Evolutionary conservation across 1,140 invertebrate species (phyloP), one percentile per base, ranked within the genome.

Genomic region (Ylistrum balloti): DNA sequence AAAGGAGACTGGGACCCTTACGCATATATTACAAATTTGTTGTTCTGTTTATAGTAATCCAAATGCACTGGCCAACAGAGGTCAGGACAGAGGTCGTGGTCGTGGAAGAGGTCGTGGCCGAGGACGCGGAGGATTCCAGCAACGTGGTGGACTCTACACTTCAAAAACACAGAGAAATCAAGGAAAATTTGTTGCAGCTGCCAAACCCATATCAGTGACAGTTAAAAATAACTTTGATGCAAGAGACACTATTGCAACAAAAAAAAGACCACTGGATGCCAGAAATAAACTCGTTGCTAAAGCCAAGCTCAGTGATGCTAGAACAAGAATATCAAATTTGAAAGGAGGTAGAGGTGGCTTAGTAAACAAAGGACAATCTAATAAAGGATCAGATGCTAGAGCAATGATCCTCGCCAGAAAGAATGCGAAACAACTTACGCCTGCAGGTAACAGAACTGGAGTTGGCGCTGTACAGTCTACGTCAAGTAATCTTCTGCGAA

Each of bases 261-360:
- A 34, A 33, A 88, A 91, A 28, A 85, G 45, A 28, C 90, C 87
- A 35, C 7, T 33, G 87, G 94, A 94, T 93, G 94, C 94, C 13
- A 35, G 94, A 35, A 92, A 93, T 33, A 92, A 91, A 91, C 85
- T 94, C 15, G 85, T 74, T 17, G 87, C 86, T 45, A 93, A 93
- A 86, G 74, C 38, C 9, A 93, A 94, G 86, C 90, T 86, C 15
- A n/a, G 88, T 10, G 98, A 98, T 96, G 98, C 97, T 22, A 96
- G 98, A 0, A 96, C 97, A 74, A 97, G 97, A 95, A 97, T 98
- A 86, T 97, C 97, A 90, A 97, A 97, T 90, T 97, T 97, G 92
- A 97, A 97, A 93, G 96, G 97, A 86, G 38, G 88, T 28, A 86
- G 85, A 33, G 45, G 56, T 74, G 56, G 56, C 22, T 28, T 86